Percentiles rank a stretch among this genome's conserved stretches.
Conservation (phyloP, 2,888 invertebrate species). For the Notodonta ziczac region DNA sequence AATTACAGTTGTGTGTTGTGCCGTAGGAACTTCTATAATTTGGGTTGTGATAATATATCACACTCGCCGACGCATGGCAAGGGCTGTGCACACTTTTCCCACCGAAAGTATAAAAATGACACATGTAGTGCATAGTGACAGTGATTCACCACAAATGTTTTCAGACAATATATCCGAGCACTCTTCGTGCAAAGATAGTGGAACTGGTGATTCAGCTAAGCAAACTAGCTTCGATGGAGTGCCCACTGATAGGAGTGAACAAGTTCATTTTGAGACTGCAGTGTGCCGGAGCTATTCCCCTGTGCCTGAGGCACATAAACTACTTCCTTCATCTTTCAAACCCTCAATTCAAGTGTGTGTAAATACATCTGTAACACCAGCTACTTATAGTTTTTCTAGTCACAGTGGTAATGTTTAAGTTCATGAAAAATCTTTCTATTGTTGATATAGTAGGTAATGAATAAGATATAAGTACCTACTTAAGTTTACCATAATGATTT, state of each 20-base stretch:
- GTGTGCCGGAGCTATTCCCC: conserved; percentile 77
- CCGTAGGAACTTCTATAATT: conserved; percentile 94
- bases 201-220: conserved; percentile 91
- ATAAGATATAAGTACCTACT: conserved; percentile 33
- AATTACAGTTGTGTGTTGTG: conserved; percentile 95
- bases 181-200: conserved; percentile 91
- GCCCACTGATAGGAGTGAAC: conserved; percentile 75
- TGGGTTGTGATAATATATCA: conserved; percentile 97
- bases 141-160: conserved; percentile 79
- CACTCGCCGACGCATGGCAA: conserved; percentile 88
- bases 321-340: conserved; percentile 80
- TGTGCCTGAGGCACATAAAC: conserved; percentile 79
- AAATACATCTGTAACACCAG: conserved; percentile 80
- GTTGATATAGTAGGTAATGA: conserved; percentile 38
- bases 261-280: conserved; percentile 76
- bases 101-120: conserved; percentile 79
- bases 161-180: conserved; percentile 90
- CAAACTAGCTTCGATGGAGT: conserved; percentile 87
- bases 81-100: conserved; percentile 75
- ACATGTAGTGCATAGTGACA: conserved; percentile 80
- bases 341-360: conserved; percentile 83
- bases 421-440: conserved; percentile 49
- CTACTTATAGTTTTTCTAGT: conserved; percentile 84
- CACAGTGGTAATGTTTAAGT: conserved; percentile 80
- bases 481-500: conserved; percentile 33